Base-by-base conservation (phyloP, 2,888 invertebrate species). In the Torymus auratus region DNA sequence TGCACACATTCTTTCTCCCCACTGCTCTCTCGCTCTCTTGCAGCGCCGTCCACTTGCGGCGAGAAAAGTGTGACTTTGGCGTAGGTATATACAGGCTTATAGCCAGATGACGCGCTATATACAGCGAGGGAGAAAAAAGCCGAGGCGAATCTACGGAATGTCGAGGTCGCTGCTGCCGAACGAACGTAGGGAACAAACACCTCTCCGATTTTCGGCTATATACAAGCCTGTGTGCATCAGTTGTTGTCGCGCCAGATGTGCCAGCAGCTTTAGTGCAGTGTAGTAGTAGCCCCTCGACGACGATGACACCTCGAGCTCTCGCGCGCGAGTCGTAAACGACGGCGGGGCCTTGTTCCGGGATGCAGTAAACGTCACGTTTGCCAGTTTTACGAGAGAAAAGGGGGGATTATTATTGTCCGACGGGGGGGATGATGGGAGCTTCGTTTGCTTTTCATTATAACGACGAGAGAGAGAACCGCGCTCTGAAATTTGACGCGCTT, bases 81-180 rank as follows among this genome's bases (percentile, higher is more conserved):
- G 41, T 7, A 41, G 41, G 41, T 10, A 7, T 7, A 41, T 28
- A 28, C 7, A 41, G 7, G 7, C 41, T 10, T 1, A 1, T 41
- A 41, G 52, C 78, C 79, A 74, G 74, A 74, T 80, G 79, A 74
- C 69, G 64, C 67, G 14, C 41, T 11, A 7, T 17, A n/a, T 17
- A 15, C 65, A 5, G 13, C n/a, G 20, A 60, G 65, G n/a, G 17
- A 56, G 50, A 53, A 76, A 61, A 62, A 52, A 50, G 60, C 14
- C 50, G 20, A 41, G 4, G 70, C 68, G 56, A 76, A 68, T 72
- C 80, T 28, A 62, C 56, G 80, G 76, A 76, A 76, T 80, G 76
- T 15, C 53, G 56, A 61, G 28, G 14, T 17, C 52, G 20, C 64
- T 7, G 41, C 41, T 7, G 20, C 20, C 20, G 20, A 7, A 7